Evolutionary conservation across 2,113 vertebrate genomes (phyloP).

Genomic region (Toxostoma redivivum): DNA sequence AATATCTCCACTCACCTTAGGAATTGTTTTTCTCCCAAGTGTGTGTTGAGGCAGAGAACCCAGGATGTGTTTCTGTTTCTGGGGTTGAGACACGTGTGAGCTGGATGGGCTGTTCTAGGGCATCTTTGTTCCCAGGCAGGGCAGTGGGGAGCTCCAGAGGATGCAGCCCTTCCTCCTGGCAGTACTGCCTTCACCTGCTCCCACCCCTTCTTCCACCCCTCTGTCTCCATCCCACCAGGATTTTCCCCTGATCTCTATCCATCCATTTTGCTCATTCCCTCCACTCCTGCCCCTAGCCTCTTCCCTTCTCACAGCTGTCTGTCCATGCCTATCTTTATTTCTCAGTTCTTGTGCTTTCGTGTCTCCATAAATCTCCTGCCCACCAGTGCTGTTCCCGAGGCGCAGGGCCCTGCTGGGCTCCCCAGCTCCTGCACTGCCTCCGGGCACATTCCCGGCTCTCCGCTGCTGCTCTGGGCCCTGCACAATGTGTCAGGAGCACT

Average conservation of each 20-base stretch:
- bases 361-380: background rate
- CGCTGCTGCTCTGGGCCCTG: rapidly evolving
- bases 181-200: background rate
- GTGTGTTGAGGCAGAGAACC: background rate
- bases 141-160: background rate
- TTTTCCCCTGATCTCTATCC: background rate
- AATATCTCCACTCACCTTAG: background rate
- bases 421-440: rapidly evolving
- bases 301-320: background rate
- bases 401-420: background rate
- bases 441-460: rapidly evolving
- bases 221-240: background rate
- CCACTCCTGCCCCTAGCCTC: rapidly evolving
- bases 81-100: background rate
- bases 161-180: background rate
- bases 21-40: background rate
- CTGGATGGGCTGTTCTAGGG: background rate
- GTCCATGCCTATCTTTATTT: background rate
- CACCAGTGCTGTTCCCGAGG: background rate
- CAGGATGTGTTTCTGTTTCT: background rate
- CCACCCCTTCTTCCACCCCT: background rate
- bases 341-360: background rate
- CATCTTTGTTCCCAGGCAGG: background rate
- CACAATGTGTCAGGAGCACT: background rate
- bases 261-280: background rate